phyloP scores from a whole-genome alignment of 1,140 invertebrate genomes.

The Epicauta chinensis region DNA sequence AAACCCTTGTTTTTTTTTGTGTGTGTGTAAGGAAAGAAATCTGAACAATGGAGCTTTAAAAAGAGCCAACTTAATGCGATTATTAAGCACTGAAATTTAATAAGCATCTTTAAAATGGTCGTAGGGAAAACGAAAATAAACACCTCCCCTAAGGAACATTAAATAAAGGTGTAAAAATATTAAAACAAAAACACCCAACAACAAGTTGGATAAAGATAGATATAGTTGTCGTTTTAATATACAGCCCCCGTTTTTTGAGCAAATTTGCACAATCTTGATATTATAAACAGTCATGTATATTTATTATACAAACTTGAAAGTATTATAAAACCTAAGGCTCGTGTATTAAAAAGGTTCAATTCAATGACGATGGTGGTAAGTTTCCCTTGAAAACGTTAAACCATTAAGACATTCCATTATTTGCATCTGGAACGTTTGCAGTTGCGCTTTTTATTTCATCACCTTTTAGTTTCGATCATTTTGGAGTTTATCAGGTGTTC shows the following conservation, averaged over 20 bases:
- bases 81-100: slow-evolving; percentile 38
- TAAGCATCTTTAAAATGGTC: slow-evolving; percentile 35
- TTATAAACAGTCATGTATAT: slow-evolving; percentile 37
- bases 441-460: slow-evolving; percentile 27
- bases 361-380: slow-evolving; percentile 3
- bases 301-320: slow-evolving; percentile 31
- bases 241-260: slow-evolving; percentile 26
- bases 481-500: too few species aligned
- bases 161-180: slow-evolving; percentile 39
- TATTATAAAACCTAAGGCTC: slow-evolving; percentile 34
- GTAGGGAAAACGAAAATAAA: slow-evolving; percentile 29
- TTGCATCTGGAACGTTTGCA: slow-evolving; percentile 37
- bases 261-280: slow-evolving; percentile 37
- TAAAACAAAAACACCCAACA: slow-evolving; percentile 23
- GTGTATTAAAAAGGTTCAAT: slow-evolving; percentile 27
- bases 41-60: slow-evolving; percentile 30
- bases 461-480: slow-evolving; percentile 7
- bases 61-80: slow-evolving; percentile 27
- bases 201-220: slow-evolving; percentile 27
- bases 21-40: too few species aligned
- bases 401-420: slow-evolving; percentile 41
- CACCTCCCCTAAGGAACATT: slow-evolving; percentile 27
- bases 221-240: slow-evolving; percentile 24
- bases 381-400: slow-evolving; percentile 14
- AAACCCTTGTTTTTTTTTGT: too few species aligned